A percentile compares a stretch with the other conserved stretches of the same genome.
Evolutionary conservation across 2,113 vertebrate genomes (phyloP).

Genomic region (Cariama cristata): DNA sequence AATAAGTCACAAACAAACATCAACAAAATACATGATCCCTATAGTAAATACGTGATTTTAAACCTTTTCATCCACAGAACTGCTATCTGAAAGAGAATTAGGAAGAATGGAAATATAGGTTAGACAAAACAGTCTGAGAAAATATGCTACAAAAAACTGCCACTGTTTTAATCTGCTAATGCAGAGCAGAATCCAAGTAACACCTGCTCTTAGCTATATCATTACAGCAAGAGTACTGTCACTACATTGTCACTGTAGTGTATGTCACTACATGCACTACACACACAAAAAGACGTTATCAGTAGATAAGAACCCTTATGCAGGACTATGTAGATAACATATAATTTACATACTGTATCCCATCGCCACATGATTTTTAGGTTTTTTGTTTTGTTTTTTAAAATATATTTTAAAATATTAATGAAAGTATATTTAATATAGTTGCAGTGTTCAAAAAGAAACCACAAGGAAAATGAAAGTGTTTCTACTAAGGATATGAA

Average conservation of each 20-base stretch:
- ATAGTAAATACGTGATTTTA: conserved; percentile 77
- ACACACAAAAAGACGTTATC: neutral
- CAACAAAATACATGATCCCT: conserved; percentile 77
- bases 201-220: neutral
- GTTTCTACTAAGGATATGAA: neutral
- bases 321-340: neutral
- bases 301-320: neutral
- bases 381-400: neutral
- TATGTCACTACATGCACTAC: no score
- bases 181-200: neutral
- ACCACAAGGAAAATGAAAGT: neutral
- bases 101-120: conserved; percentile 81
- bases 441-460: neutral
- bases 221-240: neutral
- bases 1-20: conserved; percentile 78
- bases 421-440: neutral
- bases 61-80: conserved; percentile 98
- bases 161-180: neutral
- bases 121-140: conserved; percentile 73
- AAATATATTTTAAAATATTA: neutral
- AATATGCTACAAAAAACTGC: neutral
- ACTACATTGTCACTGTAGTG: no score
- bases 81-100: conserved; percentile 91
- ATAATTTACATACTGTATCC: neutral
- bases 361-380: neutral